A percentile compares a stretch with the other conserved stretches of the same genome.
Evolutionary conservation across 2,113 vertebrate species (phyloP).

Genomic region (Trichechus manatus): DNA sequence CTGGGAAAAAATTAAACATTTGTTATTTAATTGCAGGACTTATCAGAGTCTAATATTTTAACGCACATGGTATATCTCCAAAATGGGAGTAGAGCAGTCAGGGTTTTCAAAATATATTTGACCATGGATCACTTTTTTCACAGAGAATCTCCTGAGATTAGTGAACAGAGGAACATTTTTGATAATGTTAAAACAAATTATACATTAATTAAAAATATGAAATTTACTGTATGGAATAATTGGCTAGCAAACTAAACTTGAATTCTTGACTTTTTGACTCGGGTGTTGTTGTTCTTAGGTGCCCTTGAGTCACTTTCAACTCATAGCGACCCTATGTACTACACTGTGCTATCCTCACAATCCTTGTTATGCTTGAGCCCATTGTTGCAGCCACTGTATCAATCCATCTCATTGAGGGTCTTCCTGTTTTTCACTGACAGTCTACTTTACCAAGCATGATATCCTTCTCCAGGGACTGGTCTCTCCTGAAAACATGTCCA

Average conservation of each 20-base stretch:
- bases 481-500: no score
- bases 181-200: background rate
- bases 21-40: background rate
- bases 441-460: no score
- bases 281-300: background rate
- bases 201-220: background rate
- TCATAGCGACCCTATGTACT: no score
- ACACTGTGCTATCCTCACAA: no score
- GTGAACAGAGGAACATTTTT: background rate
- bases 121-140: background rate
- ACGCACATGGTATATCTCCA: background rate
- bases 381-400: no score
- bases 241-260: background rate
- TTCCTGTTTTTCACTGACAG: no score
- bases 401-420: no score
- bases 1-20: background rate
- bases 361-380: no score
- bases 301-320: no score
- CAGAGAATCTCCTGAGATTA: background rate
- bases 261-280: background rate
- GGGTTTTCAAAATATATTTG: conserved; percentile 34
- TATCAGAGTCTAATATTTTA: conserved; percentile 2
- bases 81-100: background rate
- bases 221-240: background rate
- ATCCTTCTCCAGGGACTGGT: no score